A percentile compares a stretch with the other conserved stretches of the same genome.
phyloP scores from a whole-genome alignment of 2,113 vertebrate genomes.

The Lynx canadensis region DNA sequence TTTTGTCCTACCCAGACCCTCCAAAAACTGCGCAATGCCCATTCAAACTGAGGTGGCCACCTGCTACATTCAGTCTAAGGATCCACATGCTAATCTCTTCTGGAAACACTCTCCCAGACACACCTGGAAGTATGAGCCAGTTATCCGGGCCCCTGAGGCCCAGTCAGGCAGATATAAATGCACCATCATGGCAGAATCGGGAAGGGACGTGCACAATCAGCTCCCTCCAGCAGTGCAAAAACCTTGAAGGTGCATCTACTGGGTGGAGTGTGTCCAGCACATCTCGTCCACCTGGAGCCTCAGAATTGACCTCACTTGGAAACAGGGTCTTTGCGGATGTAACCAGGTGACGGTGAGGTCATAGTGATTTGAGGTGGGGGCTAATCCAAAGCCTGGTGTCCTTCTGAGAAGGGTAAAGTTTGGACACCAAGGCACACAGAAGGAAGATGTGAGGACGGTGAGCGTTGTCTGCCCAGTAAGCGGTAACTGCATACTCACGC shows the following conservation, averaged over 20 bases:
- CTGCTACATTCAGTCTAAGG: not conserved
- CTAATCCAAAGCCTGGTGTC: not conserved
- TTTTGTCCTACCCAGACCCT: not conserved
- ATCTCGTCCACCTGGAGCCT: fast-evolving
- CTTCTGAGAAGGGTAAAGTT: no score
- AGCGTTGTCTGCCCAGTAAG: fast-evolving
- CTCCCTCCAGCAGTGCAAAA: not conserved
- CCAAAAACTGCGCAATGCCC: no score
- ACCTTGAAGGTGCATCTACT: not conserved
- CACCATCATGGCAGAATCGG: not conserved
- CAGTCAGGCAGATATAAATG: fast-evolving
- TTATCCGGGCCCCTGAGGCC: not conserved
- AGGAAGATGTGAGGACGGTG: fast-evolving
- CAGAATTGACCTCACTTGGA: not conserved
- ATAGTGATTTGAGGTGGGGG: not conserved
- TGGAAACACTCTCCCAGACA: not conserved
- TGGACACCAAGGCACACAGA: not conserved
- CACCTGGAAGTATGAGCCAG: no score
- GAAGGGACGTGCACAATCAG: fast-evolving
- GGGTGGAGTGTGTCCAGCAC: not conserved
- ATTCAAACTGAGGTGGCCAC: fast-evolving
- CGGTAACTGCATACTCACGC: not conserved
- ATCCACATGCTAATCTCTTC: not conserved
- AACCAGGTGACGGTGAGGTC: not conserved
- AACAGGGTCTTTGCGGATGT: not conserved